Percentiles rank a stretch among this genome's conserved stretches.
Conservation (phyloP, 2,113 vertebrate genomes). For the Hippocampus guttulatus region DNA sequence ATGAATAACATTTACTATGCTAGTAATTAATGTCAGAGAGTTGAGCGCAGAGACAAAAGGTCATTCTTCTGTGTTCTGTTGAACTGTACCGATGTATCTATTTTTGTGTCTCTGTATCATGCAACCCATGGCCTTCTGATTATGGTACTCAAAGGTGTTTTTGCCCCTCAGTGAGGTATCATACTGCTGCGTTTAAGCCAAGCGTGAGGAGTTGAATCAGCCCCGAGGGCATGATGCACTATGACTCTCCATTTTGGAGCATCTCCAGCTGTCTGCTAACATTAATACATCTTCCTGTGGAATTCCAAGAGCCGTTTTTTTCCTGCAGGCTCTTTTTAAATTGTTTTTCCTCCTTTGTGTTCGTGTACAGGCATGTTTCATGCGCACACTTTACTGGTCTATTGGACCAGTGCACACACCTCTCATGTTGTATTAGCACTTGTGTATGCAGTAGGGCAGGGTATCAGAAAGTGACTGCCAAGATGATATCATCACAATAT, state of each 20-base stretch:
- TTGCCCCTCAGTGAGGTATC: conserved; percentile 33
- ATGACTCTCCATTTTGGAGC: conserved; percentile 36
- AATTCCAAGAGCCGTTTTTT: conserved; percentile 20
- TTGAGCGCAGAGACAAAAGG: neutral
- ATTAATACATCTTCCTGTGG: conserved; percentile 22
- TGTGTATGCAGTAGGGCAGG: too few species aligned
- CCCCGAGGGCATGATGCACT: conserved; percentile 32
- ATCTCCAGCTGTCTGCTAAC: conserved; percentile 44
- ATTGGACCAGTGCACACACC: too few species aligned
- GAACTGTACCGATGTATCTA: neutral
- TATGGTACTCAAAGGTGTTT: conserved; percentile 30
- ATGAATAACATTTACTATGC: too few species aligned
- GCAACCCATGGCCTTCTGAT: neutral
- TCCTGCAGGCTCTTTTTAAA: conserved; percentile 23
- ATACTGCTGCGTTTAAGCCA: conserved; percentile 36
- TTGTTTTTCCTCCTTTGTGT: neutral
- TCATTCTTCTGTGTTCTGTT: neutral
- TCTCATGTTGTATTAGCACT: too few species aligned
- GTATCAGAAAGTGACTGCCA: too few species aligned
- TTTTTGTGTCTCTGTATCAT: neutral
- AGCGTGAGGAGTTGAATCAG: conserved; percentile 39
- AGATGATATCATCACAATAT: too few species aligned
- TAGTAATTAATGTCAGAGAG: neutral
- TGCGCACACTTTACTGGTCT: too few species aligned
- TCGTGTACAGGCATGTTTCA: too few species aligned